Base-by-base conservation (phyloP, 2,797 vertebrate species). In the Bradypodion ventrale region DNA sequence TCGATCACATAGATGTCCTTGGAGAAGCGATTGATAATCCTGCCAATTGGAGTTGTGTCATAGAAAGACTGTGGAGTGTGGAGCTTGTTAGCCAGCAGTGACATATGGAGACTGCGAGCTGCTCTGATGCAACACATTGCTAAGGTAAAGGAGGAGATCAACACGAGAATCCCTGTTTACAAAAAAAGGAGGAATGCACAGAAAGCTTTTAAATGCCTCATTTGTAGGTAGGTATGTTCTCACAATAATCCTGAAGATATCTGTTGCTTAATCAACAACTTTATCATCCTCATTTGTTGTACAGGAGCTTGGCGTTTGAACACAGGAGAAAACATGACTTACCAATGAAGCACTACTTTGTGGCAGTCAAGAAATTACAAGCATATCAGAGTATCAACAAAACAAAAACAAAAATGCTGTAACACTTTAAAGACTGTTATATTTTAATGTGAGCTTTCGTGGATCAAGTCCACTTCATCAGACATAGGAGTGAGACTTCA, bases 11-110 rank as follows among this genome's bases (percentile, higher is more conserved):
- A 97, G 91, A 99, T 95, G 94, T 99, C 99, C 96, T 98, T 99
- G 79, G 98, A 98, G 92, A 99, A 99, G 91, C 98, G 97, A 95
- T 99, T 99, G 96, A 99, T 97, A 95, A 99, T 92, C 3, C 98
- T 97, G 80, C 99, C 99, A 0, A 96, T 96, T 0, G 99, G 99
- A 0, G 98, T 99, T 75, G 98, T 99, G 92, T 99, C 98, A 35
- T 96, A 99, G 95, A 99, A 99, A 90, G 98, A 97, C 96, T 99
- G 98, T 0, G 98, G 98, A 0, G 97, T 97, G 90, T 93, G 98
- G 73, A 99, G 95, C 91, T 98, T 98, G 96, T 99, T 99, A 93
- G 94, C 87, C 91, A 99, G 96, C 87, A 99, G 96, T 0, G 90
- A 92, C 40, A 84, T 16, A 23, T 99, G 99, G 52, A 99, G 96